Percentiles rank a stretch among this genome's conserved stretches.
phyloP scores from a whole-genome alignment of 2,888 invertebrate genomes.

The Epistrophe grossulariae region DNA sequence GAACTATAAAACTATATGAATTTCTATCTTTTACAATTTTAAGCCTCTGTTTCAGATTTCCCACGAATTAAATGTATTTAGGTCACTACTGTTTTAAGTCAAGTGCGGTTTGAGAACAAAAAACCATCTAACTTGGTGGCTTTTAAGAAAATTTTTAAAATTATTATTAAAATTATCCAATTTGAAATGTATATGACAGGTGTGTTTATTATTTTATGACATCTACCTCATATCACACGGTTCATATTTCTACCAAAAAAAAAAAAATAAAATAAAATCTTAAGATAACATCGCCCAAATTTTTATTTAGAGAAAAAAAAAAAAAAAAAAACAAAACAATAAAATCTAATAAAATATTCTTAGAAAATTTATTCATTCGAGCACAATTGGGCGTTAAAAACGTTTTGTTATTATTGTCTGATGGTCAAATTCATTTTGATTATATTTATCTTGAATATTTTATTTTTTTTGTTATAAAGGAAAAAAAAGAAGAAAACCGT shows the following conservation, averaged over 20 bases:
- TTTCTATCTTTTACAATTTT: not conserved
- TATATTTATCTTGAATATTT: conserved; percentile 48
- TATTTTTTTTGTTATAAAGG: not conserved
- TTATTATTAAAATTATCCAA: conserved; percentile 13
- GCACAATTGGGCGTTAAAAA: conserved; percentile 70
- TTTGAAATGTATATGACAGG: conserved; percentile 33
- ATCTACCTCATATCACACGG: conserved; percentile 28
- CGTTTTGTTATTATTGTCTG: conserved; percentile 72
- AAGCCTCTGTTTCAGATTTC: conserved; percentile 43
- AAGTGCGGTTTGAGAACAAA: not conserved
- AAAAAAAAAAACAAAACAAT: not conserved
- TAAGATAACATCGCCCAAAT: conserved; percentile 9
- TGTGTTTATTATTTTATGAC: conserved; percentile 51
- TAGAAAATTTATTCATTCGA: conserved; percentile 53
- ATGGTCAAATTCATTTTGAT: conserved; percentile 61
- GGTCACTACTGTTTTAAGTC: conserved; percentile 45
- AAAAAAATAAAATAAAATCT: conserved; percentile 7
- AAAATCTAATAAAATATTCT: conserved; percentile 27
- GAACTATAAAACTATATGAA: conserved; percentile 26
- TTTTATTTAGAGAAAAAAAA: not conserved
- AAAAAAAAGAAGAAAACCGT: conserved; percentile 25
- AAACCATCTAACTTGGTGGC: conserved; percentile 39
- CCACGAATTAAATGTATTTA: conserved; percentile 50
- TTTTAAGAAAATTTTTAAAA: conserved; percentile 11
- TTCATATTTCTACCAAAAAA: not conserved